A percentile compares a stretch with the other conserved stretches of the same genome.
Conservation (phyloP, 2,113 vertebrate genomes). For the Psophia crepitans region DNA sequence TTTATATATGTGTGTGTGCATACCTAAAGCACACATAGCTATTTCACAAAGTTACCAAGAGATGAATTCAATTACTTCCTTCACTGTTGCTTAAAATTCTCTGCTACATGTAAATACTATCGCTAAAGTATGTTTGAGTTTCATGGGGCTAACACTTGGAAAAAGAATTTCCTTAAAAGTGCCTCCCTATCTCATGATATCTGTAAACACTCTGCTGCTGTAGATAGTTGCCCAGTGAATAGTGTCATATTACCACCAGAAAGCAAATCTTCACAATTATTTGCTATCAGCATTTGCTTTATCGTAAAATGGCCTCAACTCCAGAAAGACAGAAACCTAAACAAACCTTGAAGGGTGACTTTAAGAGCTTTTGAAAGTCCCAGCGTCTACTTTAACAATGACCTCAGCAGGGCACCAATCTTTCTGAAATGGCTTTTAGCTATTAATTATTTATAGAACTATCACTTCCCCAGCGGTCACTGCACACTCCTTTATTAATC, state of each 20-base stretch:
- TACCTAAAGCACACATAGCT: not conserved
- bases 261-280: conserved; percentile 43
- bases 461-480: not conserved
- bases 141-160: not conserved
- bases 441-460: conserved; percentile 58
- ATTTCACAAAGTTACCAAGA: not conserved
- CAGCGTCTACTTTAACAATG: conserved; percentile 1
- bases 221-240: conserved; percentile 21
- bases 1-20: not conserved
- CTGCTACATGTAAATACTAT: not conserved
- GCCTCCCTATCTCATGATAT: not conserved
- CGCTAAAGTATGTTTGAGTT: conserved; percentile 37
- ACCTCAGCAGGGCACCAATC: conserved; percentile 11
- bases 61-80: not conserved
- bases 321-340: conserved; percentile 45
- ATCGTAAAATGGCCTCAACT: conserved; percentile 21
- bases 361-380: conserved; percentile 33
- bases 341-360: conserved; percentile 42
- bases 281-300: conserved; percentile 42
- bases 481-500: conserved; percentile 15
- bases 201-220: conserved; percentile 30
- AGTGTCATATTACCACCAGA: not conserved
- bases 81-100: not conserved
- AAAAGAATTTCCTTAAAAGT: conserved; percentile 43
- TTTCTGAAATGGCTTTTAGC: conserved; percentile 47